Percentiles rank a stretch among this genome's conserved stretches.
Conservation (phyloP, 2,888 invertebrate genomes). For the Hirtodrosophila cameraria region DNA sequence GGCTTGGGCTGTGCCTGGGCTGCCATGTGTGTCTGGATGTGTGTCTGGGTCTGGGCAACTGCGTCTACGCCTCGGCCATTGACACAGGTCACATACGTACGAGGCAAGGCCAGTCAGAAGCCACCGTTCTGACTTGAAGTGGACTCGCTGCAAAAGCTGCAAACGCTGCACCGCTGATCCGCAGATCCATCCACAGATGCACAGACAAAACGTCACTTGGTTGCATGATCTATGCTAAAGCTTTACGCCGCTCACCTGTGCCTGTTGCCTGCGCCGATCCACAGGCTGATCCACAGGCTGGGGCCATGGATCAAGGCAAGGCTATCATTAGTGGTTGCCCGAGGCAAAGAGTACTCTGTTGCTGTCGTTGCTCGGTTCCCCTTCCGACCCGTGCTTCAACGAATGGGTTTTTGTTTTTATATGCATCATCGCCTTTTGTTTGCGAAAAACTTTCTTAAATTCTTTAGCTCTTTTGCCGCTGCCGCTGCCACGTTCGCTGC, state of each 20-base stretch:
- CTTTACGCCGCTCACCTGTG: slow-evolving; percentile 61
- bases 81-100: slow-evolving; percentile 73
- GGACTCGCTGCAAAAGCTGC: slow-evolving; percentile 16
- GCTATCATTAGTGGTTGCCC: slow-evolving; percentile 73
- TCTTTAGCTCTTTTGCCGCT: slow-evolving; percentile 57
- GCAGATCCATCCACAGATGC: slow-evolving; percentile 17
- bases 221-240: slow-evolving; percentile 69
- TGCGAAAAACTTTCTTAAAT: slow-evolving; percentile 80
- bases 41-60: slow-evolving; percentile 11
- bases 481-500: slow-evolving; percentile 10
- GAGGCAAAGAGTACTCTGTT: slow-evolving; percentile 46
- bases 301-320: slow-evolving; percentile 60
- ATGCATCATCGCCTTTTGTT: slow-evolving; percentile 76
- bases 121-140: slow-evolving; percentile 19
- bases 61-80: slow-evolving; percentile 58
- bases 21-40: slow-evolving; percentile 22
- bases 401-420: slow-evolving; percentile 44
- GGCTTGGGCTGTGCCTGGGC: slow-evolving; percentile 20
- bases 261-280: slow-evolving; percentile 16
- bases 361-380: background rate
- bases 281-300: slow-evolving; percentile 45
- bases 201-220: slow-evolving; percentile 72
- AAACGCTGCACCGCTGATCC: slow-evolving; percentile 14
- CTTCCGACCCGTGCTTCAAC: background rate
- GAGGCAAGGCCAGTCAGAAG: slow-evolving; percentile 59